A percentile compares a stretch with the other conserved stretches of the same genome.
These are phyloP conservation scores for Pseudorectes ferrugineus DNA, from an alignment of 2,113 vertebrate species.

Conservation along the genomic window DNA sequence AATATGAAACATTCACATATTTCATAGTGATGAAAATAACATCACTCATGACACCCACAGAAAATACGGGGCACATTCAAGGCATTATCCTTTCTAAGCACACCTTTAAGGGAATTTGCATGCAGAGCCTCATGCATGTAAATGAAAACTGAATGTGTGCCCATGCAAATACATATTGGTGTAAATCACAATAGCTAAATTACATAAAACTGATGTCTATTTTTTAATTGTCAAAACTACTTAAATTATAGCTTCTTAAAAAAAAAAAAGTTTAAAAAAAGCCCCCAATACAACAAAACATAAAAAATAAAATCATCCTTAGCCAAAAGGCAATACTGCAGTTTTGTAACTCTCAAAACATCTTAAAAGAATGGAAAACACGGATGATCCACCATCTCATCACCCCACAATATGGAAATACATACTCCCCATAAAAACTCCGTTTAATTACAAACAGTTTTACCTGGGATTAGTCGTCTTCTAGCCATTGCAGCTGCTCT, in stretches of 20 bases:
- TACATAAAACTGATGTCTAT: neutral
- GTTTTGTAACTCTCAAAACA: neutral
- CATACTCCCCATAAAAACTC: neutral
- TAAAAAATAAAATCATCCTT: neutral
- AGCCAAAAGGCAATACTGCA: neutral
- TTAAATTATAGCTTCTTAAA: neutral
- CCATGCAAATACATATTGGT: neutral
- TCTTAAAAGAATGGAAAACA: neutral
- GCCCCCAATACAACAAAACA: neutral
- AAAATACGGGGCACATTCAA: neutral
- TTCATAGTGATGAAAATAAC: neutral
- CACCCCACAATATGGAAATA: fast-evolving
- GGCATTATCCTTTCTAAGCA: neutral
- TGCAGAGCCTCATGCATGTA: neutral
- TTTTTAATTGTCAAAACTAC: neutral
- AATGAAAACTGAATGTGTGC: neutral
- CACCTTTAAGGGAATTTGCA: neutral
- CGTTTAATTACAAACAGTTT: neutral
- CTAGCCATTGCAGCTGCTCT: conserved; percentile 94
- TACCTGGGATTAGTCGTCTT: conserved; percentile 89
- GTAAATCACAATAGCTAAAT: neutral
- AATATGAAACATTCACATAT: neutral
- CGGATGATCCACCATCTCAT: neutral
- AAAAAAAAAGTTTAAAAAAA: neutral
- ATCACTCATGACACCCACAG: neutral